phyloP scores from a whole-genome alignment of 2,113 vertebrate genomes.

The Numenius arquata region DNA sequence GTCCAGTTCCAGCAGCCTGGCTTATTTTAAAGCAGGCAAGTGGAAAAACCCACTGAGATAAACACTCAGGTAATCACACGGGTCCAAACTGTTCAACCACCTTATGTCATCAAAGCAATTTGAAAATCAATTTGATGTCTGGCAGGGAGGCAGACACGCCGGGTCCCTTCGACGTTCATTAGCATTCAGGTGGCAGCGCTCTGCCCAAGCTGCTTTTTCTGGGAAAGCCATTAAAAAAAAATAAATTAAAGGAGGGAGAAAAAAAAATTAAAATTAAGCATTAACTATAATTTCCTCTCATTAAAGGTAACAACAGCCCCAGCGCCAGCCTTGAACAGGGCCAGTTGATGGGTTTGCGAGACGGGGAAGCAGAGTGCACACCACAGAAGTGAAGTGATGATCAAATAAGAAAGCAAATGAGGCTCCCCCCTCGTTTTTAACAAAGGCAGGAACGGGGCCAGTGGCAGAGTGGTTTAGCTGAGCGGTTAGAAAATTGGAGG shows the following conservation, averaged over 20 bases:
- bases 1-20: neutral
- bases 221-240: slow-evolving; percentile 46
- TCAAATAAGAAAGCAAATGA: slow-evolving; percentile 48
- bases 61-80: slow-evolving; percentile 59
- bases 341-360: neutral
- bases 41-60: slow-evolving; percentile 48
- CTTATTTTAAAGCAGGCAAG: slow-evolving; percentile 16
- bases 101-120: slow-evolving; percentile 76
- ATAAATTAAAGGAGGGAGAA: neutral
- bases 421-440: slow-evolving; percentile 35
- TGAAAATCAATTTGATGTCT: slow-evolving; percentile 78
- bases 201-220: slow-evolving; percentile 24
- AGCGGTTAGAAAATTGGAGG: slow-evolving; percentile 54
- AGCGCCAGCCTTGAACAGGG: neutral
- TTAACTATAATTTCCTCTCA: slow-evolving; percentile 51
- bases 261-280: slow-evolving; percentile 26
- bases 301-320: slow-evolving; percentile 64
- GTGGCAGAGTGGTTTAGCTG: slow-evolving; percentile 44
- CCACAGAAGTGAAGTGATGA: slow-evolving; percentile 17
- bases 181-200: slow-evolving; percentile 49
- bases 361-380: neutral
- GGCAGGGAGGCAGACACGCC: slow-evolving; percentile 53
- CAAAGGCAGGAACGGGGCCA: neutral
- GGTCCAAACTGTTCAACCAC: slow-evolving; percentile 66
- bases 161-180: slow-evolving; percentile 32